Conservation (phyloP, 2,113 vertebrate genomes). For the Oreochromis aureus region DNA sequence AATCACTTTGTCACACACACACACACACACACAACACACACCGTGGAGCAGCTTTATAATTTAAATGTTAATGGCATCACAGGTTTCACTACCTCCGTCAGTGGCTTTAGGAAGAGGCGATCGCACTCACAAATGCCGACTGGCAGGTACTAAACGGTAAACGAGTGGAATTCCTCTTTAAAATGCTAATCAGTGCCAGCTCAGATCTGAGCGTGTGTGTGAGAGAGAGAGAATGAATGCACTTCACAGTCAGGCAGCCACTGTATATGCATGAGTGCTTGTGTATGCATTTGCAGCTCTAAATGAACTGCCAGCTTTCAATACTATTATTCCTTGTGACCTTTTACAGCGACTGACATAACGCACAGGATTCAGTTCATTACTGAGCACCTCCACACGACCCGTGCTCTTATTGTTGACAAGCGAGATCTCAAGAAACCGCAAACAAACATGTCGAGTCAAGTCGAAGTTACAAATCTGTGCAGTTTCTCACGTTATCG, state of each 20-base stretch:
- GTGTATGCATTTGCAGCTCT: constrained; percentile 4
- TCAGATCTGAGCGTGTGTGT: background rate
- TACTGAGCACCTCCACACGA: background rate
- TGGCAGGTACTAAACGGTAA: constrained; percentile 48
- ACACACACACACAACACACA: background rate
- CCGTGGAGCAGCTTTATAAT: constrained; percentile 6
- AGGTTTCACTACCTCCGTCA: constrained; percentile 20
- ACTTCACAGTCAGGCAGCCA: background rate
- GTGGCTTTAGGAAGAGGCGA: background rate
- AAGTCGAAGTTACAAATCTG: background rate
- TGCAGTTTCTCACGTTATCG: background rate
- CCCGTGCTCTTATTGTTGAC: background rate
- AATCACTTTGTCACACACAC: background rate
- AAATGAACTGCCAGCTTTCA: constrained; percentile 43
- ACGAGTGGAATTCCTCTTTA: constrained; percentile 46
- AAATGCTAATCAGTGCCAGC: constrained; percentile 49
- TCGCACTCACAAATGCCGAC: constrained; percentile 17
- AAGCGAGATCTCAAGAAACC: background rate
- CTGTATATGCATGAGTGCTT: constrained; percentile 22
- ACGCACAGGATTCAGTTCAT: constrained; percentile 3
- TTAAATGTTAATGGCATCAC: constrained; percentile 51
- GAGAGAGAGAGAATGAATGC: background rate
- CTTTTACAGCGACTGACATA: constrained; percentile 20
- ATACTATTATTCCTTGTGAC: constrained; percentile 12
- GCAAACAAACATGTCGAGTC: background rate